Base-by-base conservation (phyloP, 2,113 vertebrate genomes). In the Procavia capensis region DNA sequence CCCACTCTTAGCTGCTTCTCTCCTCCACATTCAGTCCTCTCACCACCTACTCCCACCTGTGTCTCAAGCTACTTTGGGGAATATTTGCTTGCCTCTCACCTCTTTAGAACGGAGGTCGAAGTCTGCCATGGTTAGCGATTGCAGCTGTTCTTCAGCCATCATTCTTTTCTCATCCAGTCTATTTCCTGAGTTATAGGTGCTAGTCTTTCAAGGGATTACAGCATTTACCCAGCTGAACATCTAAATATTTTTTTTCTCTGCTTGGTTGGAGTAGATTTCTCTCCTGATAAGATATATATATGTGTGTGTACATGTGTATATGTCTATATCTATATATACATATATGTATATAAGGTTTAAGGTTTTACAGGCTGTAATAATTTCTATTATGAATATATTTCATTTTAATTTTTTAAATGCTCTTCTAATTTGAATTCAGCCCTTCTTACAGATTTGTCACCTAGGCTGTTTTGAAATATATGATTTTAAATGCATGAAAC, bases 401-500 rank as follows among this genome's bases (percentile, higher is more conserved):
- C 85, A 95, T 80, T 98, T 95, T 98, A 94, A 95, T 95, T 95
- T 96, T 96, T 96, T 86, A 95, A 96, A 97, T 96, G 92, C 34
- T 95, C 83, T 96, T 90, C 88, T 95, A 94, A 96, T 96, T 95
- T 96, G 95, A 96, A 91, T 95, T 76, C 66, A 95, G 88, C 79
- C 91, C 82, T 97, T 93, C 81, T 34, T 63, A 70, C 63, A 90
- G 89, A 96, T 96, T 95, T 95, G 92, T 95, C 34, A 25, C 84
- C 86, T 84, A 85, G 87, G 87, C 91, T 97, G 91, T 96, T 97
- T 91, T 97, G 97, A 97, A 97, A 97, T 97, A 96, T 96, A 97
- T 91, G 96, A 91, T 97, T 98, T 98, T 97, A 97, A 97, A 95
- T 96, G 97, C 94, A 94, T 96, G 91, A 94, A 96, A 95, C 96